A percentile compares a stretch with the other conserved stretches of the same genome.
Conservation (phyloP, 2,888 invertebrate genomes). For the Dusona sp. region DNA sequence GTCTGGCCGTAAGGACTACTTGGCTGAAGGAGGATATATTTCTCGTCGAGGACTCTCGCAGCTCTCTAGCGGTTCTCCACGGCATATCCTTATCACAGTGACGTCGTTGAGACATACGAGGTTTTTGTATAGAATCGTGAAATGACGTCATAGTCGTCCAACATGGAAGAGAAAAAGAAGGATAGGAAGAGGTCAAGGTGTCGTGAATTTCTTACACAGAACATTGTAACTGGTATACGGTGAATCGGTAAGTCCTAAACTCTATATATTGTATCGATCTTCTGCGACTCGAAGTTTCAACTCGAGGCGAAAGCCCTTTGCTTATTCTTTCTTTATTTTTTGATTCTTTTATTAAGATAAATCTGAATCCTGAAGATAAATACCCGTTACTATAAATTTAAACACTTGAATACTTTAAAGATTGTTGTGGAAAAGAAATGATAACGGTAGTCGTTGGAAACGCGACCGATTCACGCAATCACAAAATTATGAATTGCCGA, state of each 20-base stretch:
- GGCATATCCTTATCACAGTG: conserved; percentile 67
- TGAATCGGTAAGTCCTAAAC: conserved; percentile 32
- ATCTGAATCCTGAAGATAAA: not conserved
- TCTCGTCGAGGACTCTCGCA: conserved; percentile 49
- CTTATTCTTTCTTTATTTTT: not conserved
- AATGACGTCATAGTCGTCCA: conserved; percentile 73
- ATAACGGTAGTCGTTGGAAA: too few relatives aligned
- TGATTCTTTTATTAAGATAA: not conserved
- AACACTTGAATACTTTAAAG: too few relatives aligned
- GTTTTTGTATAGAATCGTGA: conserved; percentile 42
- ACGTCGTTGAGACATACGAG: conserved; percentile 69
- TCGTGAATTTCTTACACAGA: conserved; percentile 45
- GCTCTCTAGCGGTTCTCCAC: conserved; percentile 21
- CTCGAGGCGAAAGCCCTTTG: conserved; percentile 38
- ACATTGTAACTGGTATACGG: conserved; percentile 15
- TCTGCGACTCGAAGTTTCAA: conserved; percentile 13
- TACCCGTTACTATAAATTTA: too few relatives aligned
- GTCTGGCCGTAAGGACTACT: conserved; percentile 71
- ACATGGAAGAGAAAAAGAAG: conserved; percentile 2
- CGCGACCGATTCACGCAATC: too few relatives aligned
- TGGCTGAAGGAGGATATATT: conserved; percentile 50
- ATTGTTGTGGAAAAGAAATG: too few relatives aligned
- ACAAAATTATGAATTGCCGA: too few relatives aligned
- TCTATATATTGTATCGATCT: conserved; percentile 49
- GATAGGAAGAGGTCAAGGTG: conserved; percentile 74